Evolutionary conservation across 64 coral and sea anemone species (phyloP), one percentile per base, ranked within the genome.

Genomic region (Actinia tenebrosa): DNA sequence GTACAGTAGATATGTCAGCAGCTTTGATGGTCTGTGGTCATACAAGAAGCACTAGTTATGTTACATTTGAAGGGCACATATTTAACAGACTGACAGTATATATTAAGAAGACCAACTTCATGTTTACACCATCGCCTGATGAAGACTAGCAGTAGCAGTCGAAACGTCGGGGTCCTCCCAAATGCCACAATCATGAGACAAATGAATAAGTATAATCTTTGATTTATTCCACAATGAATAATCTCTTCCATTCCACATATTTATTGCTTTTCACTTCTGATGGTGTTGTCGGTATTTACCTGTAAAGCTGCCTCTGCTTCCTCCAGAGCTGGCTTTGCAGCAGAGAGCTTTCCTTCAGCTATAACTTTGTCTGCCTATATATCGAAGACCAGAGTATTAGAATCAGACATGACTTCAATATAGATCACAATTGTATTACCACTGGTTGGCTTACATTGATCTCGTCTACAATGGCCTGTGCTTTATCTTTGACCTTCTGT

Each of bases 401-500:
- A 55, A 19, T 54, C 19, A 50, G 4, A 26, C 13, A 7, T 7
- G n/a, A 37, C 68, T 72, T 8, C 26, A 43, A 30, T 43, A 75
- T 30, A 14, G 9, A 37, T 37, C 30, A 37, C 30, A 10, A 50
- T 10, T 53, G 50, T 53, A 50, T 81, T 81, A 52, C 15, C 6
- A 6, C 18, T 10, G 10, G 5, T 18, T 45, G 18, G 7, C 91
- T 89, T 22, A 92, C 94, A 52, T 92, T 89, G 86, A 98, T 98
- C 63, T 92, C 95, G 63, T 98, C 95, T 14, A 98, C 95, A 55
- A 98, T 98, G 19, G 89, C 85, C 83, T 98, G 95, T 37, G 95
- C 95, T 85, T 98, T 98, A 77, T 98, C 95, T 66, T 98, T 98
- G 10, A 98, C 95, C 63, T 98, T 98, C 53, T 98, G 95, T 1